These are phyloP conservation scores for Hemicentrotus pulcherrimus DNA, from an alignment of 35 echinoderm and acorn worm genomes.

Conservation along the genomic window DNA sequence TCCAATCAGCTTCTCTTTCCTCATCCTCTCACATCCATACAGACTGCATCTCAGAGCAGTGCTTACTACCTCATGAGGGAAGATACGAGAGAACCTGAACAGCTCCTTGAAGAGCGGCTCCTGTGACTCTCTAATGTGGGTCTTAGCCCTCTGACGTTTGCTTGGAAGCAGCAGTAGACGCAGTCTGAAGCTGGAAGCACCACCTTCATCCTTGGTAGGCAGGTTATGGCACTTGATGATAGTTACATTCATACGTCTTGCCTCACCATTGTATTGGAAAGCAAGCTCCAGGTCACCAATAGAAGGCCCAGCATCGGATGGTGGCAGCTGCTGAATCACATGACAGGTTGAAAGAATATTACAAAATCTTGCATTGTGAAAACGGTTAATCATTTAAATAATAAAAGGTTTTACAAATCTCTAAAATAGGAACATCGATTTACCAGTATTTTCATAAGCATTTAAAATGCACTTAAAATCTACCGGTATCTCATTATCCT, in stretches of 20 bases:
- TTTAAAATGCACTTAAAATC: neutral
- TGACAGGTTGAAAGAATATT: neutral
- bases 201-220: constrained; percentile 86
- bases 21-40: constrained; percentile 87
- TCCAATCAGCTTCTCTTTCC: constrained; percentile 89
- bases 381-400: too few relatives aligned
- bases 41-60: constrained; percentile 74
- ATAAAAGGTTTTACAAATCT: too few relatives aligned
- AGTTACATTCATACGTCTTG: constrained; percentile 87
- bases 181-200: constrained; percentile 71
- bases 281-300: constrained; percentile 80
- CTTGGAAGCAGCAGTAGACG: constrained; percentile 79
- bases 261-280: constrained; percentile 94
- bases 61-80: constrained; percentile 89
- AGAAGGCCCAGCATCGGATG: constrained; percentile 49
- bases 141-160: constrained; percentile 91
- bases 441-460: neutral
- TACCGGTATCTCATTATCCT: too few relatives aligned
- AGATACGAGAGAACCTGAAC: constrained; percentile 90
- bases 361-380: neutral
- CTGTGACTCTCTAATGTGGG: constrained; percentile 82
- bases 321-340: constrained; percentile 2
- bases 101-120: constrained; percentile 92
- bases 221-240: constrained; percentile 72
- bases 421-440: too few relatives aligned